Evolutionary conservation across 2,797 vertebrate genomes (phyloP).

Genomic region (Brotula barbata): DNA sequence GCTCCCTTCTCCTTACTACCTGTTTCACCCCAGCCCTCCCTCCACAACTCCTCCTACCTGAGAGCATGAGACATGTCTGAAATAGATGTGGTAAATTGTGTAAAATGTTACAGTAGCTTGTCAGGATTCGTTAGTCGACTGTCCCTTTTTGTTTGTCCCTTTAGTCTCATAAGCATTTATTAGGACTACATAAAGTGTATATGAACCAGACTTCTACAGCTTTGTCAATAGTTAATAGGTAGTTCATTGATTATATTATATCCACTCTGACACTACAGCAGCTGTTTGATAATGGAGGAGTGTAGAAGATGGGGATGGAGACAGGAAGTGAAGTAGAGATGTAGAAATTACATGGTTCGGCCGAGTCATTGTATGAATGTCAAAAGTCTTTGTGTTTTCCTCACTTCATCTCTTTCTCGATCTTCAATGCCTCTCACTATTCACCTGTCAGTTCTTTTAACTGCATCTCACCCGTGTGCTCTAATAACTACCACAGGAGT

Average conservation of each 20-base stretch:
- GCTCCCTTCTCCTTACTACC: too few relatives aligned
- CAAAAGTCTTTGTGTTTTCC: slow-evolving; percentile 3
- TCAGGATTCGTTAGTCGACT: too few relatives aligned
- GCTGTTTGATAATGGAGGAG: neutral
- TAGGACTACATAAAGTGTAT: neutral
- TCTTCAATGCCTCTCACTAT: slow-evolving; percentile 8
- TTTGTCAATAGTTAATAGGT: neutral
- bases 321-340: neutral
- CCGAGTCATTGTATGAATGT: slow-evolving; percentile 3
- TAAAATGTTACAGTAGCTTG: too few relatives aligned
- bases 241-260: neutral
- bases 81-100: too few relatives aligned
- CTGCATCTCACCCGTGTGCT: slow-evolving; percentile 23
- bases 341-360: slow-evolving; percentile 5
- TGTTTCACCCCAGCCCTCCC: too few relatives aligned
- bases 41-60: too few relatives aligned
- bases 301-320: neutral
- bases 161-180: too few relatives aligned
- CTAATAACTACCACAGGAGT: slow-evolving; percentile 17
- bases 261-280: too few relatives aligned
- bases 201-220: neutral
- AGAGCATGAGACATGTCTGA: too few relatives aligned
- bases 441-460: slow-evolving; percentile 14
- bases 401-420: neutral
- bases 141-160: too few relatives aligned